Evolutionary conservation across 1,140 invertebrate genomes (phyloP), one percentile per base, ranked within the genome.

Genomic region (Aphidius gifuensis): DNA sequence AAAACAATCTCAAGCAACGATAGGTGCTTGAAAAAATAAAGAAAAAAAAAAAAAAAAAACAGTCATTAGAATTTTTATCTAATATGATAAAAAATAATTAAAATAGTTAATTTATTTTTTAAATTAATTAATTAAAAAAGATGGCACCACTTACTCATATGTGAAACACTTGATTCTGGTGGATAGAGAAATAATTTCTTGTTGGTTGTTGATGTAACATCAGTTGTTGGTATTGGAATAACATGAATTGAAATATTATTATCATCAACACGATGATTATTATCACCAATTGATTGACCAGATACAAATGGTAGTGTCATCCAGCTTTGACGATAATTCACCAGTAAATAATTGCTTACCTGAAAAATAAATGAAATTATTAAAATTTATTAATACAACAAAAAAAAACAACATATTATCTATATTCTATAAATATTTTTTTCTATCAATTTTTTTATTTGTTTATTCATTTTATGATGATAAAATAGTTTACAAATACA

Each of bases 191-290:
- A 55, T 62, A 76, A 74, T 69, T 78, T 78, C 60, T 66, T 71
- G 48, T 77, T 74, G 6, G 69, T 61, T 39, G 71, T 32, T 32
- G 69, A 16, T 76, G 59, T 9, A 32, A 68, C 62, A 50, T 65
- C 73, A 39, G 76, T 70, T 5, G 74, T 71, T 6, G 76, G 69
- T 54, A 78, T 71, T 6, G 76, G 69, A 51, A 78, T 75, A 59
- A 78, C 69, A 60, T 73, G 77, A 67, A 78, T 74, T 43, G 75
- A 74, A 66, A 76, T 75, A 57, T 77, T 72, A 61, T 70, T 67
- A 39, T 48, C 53, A 38, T 39, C 8, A 5, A 40, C 0, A 43
- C 8, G 42, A 48, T 54, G 47, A 57, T 32, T 64, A 65, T 61
- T 66, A 69, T 54, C 55, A 65, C 58, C 61, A 56, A 57, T 64